Percentiles rank a stretch among this genome's conserved stretches.
phyloP scores from a whole-genome alignment of 2,113 vertebrate species.

The Corydoras sp. region DNA sequence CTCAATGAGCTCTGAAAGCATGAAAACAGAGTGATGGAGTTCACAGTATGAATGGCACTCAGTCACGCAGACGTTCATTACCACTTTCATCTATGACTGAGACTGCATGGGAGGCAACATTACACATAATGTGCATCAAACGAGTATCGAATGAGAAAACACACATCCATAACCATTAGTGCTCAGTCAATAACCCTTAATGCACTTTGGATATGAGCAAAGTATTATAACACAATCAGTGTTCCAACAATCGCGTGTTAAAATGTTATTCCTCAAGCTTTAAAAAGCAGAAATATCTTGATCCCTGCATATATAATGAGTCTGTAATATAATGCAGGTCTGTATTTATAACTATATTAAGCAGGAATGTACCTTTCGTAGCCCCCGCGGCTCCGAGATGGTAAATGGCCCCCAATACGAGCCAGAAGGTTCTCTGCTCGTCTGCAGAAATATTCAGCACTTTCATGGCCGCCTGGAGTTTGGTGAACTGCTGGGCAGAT shows the following conservation, averaged over 20 bases:
- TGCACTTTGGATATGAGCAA: background rate
- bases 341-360: too few species aligned
- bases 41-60: background rate
- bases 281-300: too few species aligned
- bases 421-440: slow-evolving; percentile 81
- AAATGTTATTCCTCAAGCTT: too few species aligned
- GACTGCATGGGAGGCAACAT: slow-evolving; percentile 39
- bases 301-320: too few species aligned
- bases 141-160: slow-evolving; percentile 22
- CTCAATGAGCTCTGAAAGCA: background rate
- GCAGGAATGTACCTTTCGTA: slow-evolving; percentile 77
- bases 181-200: slow-evolving; percentile 36
- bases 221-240: too few species aligned
- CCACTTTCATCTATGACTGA: slow-evolving; percentile 46
- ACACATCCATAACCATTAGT: slow-evolving; percentile 14
- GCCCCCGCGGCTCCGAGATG: slow-evolving; percentile 91
- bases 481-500: slow-evolving; percentile 84
- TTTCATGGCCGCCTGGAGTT: slow-evolving; percentile 93
- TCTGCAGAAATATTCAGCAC: slow-evolving; percentile 82
- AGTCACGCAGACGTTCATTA: slow-evolving; percentile 30
- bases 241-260: too few species aligned
- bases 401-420: slow-evolving; percentile 84
- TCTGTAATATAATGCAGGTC: too few species aligned
- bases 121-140: slow-evolving; percentile 18
- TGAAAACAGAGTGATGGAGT: slow-evolving; percentile 6